These are phyloP conservation scores for Elysia crispata DNA, from an alignment of 2,888 invertebrate genomes.

Conservation along the genomic window DNA sequence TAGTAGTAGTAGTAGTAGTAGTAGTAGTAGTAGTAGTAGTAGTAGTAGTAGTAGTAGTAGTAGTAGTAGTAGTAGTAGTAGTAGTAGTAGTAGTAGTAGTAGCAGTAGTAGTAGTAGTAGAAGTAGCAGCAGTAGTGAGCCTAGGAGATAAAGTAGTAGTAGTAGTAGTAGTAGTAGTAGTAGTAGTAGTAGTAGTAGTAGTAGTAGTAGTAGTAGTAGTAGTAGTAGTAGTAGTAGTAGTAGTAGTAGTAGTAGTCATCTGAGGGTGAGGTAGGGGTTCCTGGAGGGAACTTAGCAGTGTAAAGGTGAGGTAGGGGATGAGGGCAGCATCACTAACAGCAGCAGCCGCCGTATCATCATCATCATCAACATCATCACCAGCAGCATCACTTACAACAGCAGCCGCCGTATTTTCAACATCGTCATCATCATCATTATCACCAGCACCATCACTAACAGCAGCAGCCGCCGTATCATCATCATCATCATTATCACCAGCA, in stretches of 20 bases:
- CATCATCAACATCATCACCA: no score
- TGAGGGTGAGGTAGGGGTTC: no score
- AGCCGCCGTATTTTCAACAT: no score
- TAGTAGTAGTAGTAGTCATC: slow-evolving; percentile 9
- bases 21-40: slow-evolving; percentile 15
- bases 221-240: slow-evolving; percentile 4
- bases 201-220: slow-evolving; percentile 9
- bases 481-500: no score
- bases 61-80: slow-evolving; percentile 19
- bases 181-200: slow-evolving; percentile 9
- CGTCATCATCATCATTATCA: no score
- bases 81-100: slow-evolving; percentile 19
- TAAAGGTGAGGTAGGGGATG: no score
- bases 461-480: no score
- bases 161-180: slow-evolving; percentile 9
- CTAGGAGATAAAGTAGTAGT: neutral
- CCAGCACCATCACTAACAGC: no score
- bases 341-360: no score
- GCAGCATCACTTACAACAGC: no score
- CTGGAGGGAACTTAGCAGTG: no score
- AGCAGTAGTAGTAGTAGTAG: slow-evolving; percentile 17
- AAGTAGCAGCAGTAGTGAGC: neutral
- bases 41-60: slow-evolving; percentile 15
- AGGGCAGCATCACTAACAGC: no score
- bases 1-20: slow-evolving; percentile 19